phyloP scores from a whole-genome alignment of 2,888 invertebrate genomes.

The Galerucella pusilla region DNA sequence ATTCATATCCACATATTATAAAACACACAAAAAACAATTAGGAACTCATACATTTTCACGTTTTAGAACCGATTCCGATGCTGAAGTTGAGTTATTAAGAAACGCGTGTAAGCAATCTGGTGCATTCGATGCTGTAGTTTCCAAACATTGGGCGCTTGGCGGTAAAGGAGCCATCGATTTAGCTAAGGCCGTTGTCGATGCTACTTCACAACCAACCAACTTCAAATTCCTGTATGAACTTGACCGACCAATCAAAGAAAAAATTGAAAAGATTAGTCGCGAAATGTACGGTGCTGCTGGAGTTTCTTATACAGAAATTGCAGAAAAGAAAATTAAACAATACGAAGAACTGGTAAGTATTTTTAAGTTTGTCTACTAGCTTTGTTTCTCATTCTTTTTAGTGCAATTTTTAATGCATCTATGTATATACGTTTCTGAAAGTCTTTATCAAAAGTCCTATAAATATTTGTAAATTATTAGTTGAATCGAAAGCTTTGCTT shows the following conservation, averaged over 20 bases:
- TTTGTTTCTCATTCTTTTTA: too few relatives aligned
- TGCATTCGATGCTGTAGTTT: constrained; percentile 88
- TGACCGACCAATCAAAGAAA: constrained; percentile 79
- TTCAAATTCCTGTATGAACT: constrained; percentile 80
- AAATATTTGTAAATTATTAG: too few relatives aligned
- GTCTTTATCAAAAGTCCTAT: too few relatives aligned
- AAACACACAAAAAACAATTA: background rate
- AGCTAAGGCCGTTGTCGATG: constrained; percentile 87
- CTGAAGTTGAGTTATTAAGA: constrained; percentile 84
- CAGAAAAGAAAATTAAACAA: constrained; percentile 75
- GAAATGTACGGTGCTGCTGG: constrained; percentile 97
- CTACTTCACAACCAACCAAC: constrained; percentile 73
- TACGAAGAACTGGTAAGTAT: constrained; percentile 77
- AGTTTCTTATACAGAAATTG: constrained; percentile 80
- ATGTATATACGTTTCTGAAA: too few relatives aligned
- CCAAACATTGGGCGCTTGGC: constrained; percentile 91
- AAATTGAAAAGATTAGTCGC: constrained; percentile 87
- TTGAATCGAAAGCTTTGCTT: too few relatives aligned
- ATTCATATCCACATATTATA: too few relatives aligned
- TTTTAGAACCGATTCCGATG: constrained; percentile 82
- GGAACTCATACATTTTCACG: constrained; percentile 6
- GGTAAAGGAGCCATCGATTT: constrained; percentile 88
- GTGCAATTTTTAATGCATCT: too few relatives aligned
- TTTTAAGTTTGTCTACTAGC: background rate
- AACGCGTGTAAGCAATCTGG: constrained; percentile 80